Percentiles rank a stretch among this genome's conserved stretches.
phyloP scores from a whole-genome alignment of 2,797 vertebrate species.

The Poeciliopsis infans region DNA sequence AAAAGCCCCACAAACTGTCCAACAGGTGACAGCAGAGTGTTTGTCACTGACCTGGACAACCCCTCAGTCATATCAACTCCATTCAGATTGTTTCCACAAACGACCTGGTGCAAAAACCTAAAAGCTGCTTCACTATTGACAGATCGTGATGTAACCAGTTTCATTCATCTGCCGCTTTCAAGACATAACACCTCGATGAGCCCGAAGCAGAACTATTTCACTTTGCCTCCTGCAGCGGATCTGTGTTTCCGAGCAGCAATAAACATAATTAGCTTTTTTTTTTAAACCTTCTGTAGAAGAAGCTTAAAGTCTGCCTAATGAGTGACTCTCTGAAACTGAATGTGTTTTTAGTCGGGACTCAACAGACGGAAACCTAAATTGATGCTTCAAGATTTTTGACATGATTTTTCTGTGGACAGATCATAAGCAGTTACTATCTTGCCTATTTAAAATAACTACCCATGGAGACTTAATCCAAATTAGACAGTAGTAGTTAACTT shows the following conservation, averaged over 20 bases:
- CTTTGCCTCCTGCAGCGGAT: background rate
- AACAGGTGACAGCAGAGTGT: slow-evolving; percentile 33
- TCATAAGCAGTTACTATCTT: background rate
- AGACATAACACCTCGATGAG: background rate
- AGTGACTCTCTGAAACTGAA: background rate
- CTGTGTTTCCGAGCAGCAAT: background rate
- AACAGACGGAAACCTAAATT: background rate
- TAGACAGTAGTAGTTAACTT: background rate
- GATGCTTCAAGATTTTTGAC: background rate
- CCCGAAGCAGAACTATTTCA: background rate
- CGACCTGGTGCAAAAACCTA: background rate
- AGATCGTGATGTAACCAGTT: background rate
- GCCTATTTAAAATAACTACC: background rate
- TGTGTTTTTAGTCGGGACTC: background rate
- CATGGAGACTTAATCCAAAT: background rate
- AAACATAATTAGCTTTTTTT: background rate
- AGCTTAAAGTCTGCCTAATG: background rate
- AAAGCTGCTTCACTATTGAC: background rate
- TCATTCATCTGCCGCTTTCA: background rate
- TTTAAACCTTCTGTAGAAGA: background rate
- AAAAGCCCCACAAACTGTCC: slow-evolving; percentile 8
- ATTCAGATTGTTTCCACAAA: background rate
- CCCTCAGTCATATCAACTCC: slow-evolving; percentile 16
- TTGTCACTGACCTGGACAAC: background rate
- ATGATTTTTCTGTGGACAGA: background rate